Evolutionary conservation across 2,113 vertebrate species (phyloP).

Genomic region (cat (Felis catus)): DNA sequence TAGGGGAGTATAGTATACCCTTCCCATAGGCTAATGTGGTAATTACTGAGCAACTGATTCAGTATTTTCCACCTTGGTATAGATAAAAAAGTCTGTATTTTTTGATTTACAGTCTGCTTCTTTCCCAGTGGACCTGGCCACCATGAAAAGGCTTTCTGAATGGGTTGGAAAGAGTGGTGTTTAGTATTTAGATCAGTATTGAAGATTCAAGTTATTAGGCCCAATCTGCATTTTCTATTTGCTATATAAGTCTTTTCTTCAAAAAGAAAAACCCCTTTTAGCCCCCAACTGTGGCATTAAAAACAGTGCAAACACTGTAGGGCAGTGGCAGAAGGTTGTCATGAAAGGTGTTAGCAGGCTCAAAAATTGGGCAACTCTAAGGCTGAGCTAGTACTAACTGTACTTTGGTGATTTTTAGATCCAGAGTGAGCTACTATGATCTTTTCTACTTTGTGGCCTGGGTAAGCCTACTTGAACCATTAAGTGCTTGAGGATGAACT

Average conservation of each 20-base stretch:
- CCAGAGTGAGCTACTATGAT: neutral
- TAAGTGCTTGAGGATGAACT: neutral
- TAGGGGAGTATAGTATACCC: neutral
- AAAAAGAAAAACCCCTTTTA: neutral
- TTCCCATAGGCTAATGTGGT: neutral
- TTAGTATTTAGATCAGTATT: neutral
- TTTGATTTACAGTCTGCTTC: neutral
- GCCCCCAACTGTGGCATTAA: neutral
- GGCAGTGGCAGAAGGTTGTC: neutral
- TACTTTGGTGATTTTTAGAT: neutral
- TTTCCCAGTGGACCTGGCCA: neutral
- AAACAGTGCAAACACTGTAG: neutral
- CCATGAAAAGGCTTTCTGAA: neutral
- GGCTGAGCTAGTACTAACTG: neutral
- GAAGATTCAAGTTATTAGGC: neutral
- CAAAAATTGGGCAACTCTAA: neutral
- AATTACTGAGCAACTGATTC: slow-evolving; percentile 20
- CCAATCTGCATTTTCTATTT: neutral
- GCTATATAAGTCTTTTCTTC: neutral
- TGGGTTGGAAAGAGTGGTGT: neutral
- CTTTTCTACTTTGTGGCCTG: neutral
- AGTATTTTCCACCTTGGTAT: neutral
- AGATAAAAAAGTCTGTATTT: neutral
- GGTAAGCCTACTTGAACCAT: neutral
- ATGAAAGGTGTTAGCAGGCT: neutral